Evolutionary conservation across 2,888 invertebrate species (phyloP), one percentile per base, ranked within the genome.

Genomic region (Clepsis dumicolana): DNA sequence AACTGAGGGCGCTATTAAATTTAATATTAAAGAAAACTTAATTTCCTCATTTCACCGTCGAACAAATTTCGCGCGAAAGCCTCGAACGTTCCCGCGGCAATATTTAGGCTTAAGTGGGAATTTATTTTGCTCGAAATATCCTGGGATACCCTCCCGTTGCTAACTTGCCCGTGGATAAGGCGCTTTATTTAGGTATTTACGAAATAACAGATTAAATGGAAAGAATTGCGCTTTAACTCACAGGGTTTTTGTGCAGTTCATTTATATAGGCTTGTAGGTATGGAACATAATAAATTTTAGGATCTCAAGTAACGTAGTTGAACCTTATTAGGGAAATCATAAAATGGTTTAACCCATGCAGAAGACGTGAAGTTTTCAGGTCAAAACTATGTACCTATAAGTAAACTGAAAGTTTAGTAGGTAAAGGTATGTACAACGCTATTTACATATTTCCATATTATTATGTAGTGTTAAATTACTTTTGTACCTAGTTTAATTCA

Each of bases 21-120:
- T 81, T 80, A 81, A 80, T 85, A 84, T 79, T 80, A 79, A 80
- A 82, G 81, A 79, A 83, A 80, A 80, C 80, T 82, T 80, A 80
- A 83, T 85, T 85, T 84, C 79, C 79, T 75, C 70, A 73, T 78
- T 83, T 77, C 74, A 75, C 77, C 79, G 81, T 74, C 78, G 77
- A 77, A 80, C 80, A 80, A 83, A 83, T 83, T 83, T 75, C 64
- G 73, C 75, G 70, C 77, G 72, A 76, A 79, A 80, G 77, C 81
- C 80, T 68, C 71, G 70, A 77, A 77, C 77, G 75, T 74, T 80
- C 77, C 79, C 73, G 68, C 50, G 72, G 79, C 77, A 75, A 79
- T 79, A 80, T 79, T 78, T 79, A 78, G 77, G 81, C 77, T 77
- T 80, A 80, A 79, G 74, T 73, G 74, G 70, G 77, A 77, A 75